Percentiles rank a stretch among this genome's conserved stretches.
Evolutionary conservation across 1,140 invertebrate genomes (phyloP).

Genomic region (Caenorhabditis brenneri): DNA sequence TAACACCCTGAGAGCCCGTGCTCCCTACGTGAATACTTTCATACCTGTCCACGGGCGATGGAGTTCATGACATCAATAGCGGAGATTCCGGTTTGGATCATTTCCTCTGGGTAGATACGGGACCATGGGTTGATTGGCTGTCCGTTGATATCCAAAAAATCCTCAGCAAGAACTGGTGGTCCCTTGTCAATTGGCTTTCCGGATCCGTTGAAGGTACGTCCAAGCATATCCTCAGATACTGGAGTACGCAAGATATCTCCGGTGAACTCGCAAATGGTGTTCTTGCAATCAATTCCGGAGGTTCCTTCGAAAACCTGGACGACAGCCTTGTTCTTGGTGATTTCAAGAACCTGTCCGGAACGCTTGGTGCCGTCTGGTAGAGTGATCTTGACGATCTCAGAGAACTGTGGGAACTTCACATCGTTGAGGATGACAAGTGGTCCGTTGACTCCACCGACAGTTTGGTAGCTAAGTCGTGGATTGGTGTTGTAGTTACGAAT

Average conservation of each 20-base stretch:
- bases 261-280: constrained; percentile 95
- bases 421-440: constrained; percentile 95
- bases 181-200: constrained; percentile 97
- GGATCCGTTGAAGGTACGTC: constrained; percentile 95
- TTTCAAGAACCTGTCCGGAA: constrained; percentile 93
- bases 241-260: constrained; percentile 94
- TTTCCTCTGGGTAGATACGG: constrained; percentile 97
- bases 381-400: constrained; percentile 91
- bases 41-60: constrained; percentile 84
- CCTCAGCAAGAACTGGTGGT: constrained; percentile 93
- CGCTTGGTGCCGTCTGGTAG: constrained; percentile 89
- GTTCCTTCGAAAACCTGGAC: constrained; percentile 97
- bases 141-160: constrained; percentile 93
- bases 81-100: constrained; percentile 98
- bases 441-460: constrained; percentile 95
- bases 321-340: constrained; percentile 93
- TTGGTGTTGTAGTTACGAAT: constrained; percentile 95
- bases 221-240: constrained; percentile 97
- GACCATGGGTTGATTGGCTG: constrained; percentile 98
- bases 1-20: no score
- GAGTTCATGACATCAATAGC: constrained; percentile 99
- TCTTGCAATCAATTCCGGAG: constrained; percentile 95
- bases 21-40: no score
- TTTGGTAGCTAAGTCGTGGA: constrained; percentile 93
- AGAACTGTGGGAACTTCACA: constrained; percentile 97